Evolutionary conservation across 2,888 invertebrate species (phyloP).

Genomic region (Torymus texanus): DNA sequence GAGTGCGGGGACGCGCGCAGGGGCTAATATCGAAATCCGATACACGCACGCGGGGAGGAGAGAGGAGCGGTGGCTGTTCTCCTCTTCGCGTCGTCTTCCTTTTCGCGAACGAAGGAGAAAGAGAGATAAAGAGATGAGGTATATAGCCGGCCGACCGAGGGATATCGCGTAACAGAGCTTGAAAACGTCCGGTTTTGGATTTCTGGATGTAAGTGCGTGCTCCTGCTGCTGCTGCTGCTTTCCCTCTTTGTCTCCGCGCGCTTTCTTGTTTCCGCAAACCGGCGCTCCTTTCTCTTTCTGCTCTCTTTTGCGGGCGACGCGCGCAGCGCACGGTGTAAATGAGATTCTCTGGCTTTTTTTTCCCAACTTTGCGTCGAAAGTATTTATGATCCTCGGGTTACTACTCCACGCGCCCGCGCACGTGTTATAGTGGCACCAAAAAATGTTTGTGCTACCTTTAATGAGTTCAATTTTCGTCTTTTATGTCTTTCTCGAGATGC

Average conservation of each 20-base stretch:
- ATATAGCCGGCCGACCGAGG: constrained; percentile 2
- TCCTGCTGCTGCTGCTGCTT: not conserved
- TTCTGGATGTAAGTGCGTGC: constrained; percentile 38
- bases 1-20: not conserved
- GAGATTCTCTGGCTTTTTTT: no score
- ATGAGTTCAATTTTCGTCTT: no score
- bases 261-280: not conserved
- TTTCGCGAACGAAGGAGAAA: not conserved
- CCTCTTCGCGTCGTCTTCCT: not conserved
- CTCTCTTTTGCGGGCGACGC: not conserved
- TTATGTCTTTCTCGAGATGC: no score
- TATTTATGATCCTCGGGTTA: no score
- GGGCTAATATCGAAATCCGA: constrained; percentile 42
- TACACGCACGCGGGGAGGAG: not conserved
- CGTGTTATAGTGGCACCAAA: no score
- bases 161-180: constrained; percentile 59
- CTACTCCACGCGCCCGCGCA: no score
- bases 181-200: constrained; percentile 62
- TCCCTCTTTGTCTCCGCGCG: constrained; percentile 5
- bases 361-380: no score
- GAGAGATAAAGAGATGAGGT: not conserved
- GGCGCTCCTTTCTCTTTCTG: constrained; percentile 1
- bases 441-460: no score
- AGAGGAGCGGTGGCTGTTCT: not conserved
- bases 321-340: not conserved